Conservation (phyloP, 2,113 vertebrate genomes). For the Oncorhynchus mykiss region DNA sequence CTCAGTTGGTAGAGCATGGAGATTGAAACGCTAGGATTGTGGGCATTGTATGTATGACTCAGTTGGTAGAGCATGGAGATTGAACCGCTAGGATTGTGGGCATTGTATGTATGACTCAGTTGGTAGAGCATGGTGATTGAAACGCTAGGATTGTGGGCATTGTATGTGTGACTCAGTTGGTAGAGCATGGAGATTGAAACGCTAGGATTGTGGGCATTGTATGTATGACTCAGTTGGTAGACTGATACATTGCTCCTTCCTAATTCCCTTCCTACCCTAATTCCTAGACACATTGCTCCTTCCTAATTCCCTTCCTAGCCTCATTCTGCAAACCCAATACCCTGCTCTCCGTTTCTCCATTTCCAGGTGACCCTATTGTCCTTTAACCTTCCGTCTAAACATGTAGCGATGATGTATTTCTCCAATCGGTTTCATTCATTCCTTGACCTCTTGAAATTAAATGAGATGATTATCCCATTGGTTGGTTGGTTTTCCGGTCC, state of each 20-base stretch:
- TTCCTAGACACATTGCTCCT: neutral
- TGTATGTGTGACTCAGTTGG: no score
- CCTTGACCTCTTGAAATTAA: conserved; percentile 22
- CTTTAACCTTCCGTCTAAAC: conserved; percentile 22
- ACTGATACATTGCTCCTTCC: neutral
- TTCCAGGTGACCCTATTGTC: neutral
- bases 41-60: no score
- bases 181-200: no score
- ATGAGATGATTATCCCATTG: conserved; percentile 26
- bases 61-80: no score
- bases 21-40: no score
- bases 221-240: no score
- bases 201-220: no score
- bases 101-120: no score
- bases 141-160: no score
- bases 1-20: no score
- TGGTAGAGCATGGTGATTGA: no score
- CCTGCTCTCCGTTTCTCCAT: neutral
- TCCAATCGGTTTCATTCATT: conserved; percentile 26
- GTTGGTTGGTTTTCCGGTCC: conserved; percentile 16
- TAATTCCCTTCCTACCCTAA: neutral
- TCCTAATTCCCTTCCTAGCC: neutral
- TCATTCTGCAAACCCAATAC: neutral
- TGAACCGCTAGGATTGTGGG: no score
- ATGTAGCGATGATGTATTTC: conserved; percentile 19